Evolutionary conservation across 2,797 vertebrate genomes (phyloP), one percentile per base, ranked within the genome.

Genomic region (Caiman crocodilus): DNA sequence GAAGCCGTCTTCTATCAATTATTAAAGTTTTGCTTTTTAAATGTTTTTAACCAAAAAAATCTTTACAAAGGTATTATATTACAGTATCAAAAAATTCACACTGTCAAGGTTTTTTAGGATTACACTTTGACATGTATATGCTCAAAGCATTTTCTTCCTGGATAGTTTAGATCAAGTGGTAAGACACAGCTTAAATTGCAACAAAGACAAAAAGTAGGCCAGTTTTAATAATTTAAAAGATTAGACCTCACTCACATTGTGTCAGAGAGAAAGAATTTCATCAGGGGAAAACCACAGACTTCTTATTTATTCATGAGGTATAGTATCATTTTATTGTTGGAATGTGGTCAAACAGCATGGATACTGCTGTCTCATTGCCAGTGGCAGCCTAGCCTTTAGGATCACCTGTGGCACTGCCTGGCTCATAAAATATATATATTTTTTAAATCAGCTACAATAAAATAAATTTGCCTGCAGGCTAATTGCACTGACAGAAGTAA

Each of bases 161-260:
- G 35, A 59, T n/a, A 60, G 5, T 11, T 84, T 58, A 23, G 28
- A 20, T 50, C 16, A 73, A 59, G 35, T 63, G 26, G 10, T n/a
- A 69, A 84, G 55, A 76, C 30, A 86, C 4, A 7, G 74, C 13
- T 85, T 82, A 59, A 80, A 21, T 25, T 83, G 11, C 20, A 89
- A 63, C 2, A 12, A 82, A 81, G 71, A 61, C 10, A 87, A 87
- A 73, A 92, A 63, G 5, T 14, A 85, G n/a, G 30, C 8, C 17
- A 67, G 6, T 21, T 58, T 94, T 86, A 90, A 87, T 81, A 87
- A 86, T 75, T 77, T 69, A 95, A 73, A 87, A 13, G 14, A 84
- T 87, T 85, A 76, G 63, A 89, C 20, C 20, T 88, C 69, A 82
- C 61, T 91, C 59, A 73, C 6, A 15, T 74, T 13, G 21, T 71